Conservation (phyloP, 1,140 invertebrate genomes). For the Galleria mellonella region DNA sequence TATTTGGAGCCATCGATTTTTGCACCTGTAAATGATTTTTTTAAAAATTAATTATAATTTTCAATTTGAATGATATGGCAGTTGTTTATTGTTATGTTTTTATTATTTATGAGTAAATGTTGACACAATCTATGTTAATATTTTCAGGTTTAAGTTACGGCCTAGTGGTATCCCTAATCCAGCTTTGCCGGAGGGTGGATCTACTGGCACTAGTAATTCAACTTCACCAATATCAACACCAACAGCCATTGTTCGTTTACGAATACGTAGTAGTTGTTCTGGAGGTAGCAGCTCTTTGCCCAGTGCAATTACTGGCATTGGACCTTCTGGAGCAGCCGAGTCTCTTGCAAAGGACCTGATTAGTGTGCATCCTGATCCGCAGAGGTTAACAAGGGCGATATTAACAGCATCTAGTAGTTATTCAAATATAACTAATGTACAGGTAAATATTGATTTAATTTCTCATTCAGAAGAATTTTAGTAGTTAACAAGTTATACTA, state of each 20-base stretch:
- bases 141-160: constrained; percentile 52
- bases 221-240: constrained; percentile 44
- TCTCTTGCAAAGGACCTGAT: constrained; percentile 48
- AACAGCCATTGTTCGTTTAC: constrained; percentile 36
- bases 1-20: too few species aligned
- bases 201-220: constrained; percentile 67
- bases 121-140: not conserved
- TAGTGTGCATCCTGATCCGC: constrained; percentile 47
- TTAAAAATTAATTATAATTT: too few species aligned
- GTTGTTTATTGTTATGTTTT: too few species aligned
- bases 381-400: constrained; percentile 51
- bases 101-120: not conserved
- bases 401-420: constrained; percentile 55
- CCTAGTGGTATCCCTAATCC: constrained; percentile 60
- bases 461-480: constrained; percentile 2
- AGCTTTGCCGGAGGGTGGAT: constrained; percentile 58
- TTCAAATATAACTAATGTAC: constrained; percentile 56
- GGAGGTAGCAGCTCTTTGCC: constrained; percentile 47
- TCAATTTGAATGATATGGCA: too few species aligned
- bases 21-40: too few species aligned
- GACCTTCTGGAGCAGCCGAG: constrained; percentile 49
- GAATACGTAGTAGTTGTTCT: constrained; percentile 47
- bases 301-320: constrained; percentile 35
- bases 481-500: too few species aligned
- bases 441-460: constrained; percentile 26